phyloP scores from a whole-genome alignment of 1,140 invertebrate genomes.

The Cardiocondyla obscurior region DNA sequence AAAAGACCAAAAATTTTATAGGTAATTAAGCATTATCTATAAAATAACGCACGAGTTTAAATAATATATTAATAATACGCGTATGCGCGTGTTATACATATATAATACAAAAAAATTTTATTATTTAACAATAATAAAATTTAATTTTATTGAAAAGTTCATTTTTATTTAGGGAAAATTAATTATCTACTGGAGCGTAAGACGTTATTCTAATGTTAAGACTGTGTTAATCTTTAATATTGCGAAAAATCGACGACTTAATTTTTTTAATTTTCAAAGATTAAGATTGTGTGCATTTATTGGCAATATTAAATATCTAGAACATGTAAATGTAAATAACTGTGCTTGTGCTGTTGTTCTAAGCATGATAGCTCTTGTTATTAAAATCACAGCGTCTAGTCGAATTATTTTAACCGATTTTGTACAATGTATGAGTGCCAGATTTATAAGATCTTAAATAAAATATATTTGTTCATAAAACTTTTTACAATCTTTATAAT shows the following conservation, averaged over 20 bases:
- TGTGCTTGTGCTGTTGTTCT: slow-evolving; percentile 7
- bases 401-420: slow-evolving; percentile 58
- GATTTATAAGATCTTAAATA: slow-evolving; percentile 81
- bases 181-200: neutral
- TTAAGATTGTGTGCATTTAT: slow-evolving; percentile 37
- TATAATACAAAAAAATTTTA: neutral
- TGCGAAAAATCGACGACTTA: neutral
- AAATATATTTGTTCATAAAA: slow-evolving; percentile 68
- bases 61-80: neutral
- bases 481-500: slow-evolving; percentile 65
- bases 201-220: neutral
- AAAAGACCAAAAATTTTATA: no score
- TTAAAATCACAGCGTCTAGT: slow-evolving; percentile 65
- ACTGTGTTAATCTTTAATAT: neutral
- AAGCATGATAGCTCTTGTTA: slow-evolving; percentile 56
- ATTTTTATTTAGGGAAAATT: neutral
- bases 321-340: slow-evolving; percentile 17
- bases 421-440: slow-evolving; percentile 76
- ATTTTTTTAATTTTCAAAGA: slow-evolving; percentile 54
- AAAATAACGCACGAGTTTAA: neutral
- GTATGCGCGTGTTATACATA: neutral
- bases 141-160: neutral
- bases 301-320: neutral
- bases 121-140: no score
- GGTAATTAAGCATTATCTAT: no score